Evolutionary conservation across 2,797 vertebrate genomes (phyloP).

Genomic region (Galagoides demidoff): DNA sequence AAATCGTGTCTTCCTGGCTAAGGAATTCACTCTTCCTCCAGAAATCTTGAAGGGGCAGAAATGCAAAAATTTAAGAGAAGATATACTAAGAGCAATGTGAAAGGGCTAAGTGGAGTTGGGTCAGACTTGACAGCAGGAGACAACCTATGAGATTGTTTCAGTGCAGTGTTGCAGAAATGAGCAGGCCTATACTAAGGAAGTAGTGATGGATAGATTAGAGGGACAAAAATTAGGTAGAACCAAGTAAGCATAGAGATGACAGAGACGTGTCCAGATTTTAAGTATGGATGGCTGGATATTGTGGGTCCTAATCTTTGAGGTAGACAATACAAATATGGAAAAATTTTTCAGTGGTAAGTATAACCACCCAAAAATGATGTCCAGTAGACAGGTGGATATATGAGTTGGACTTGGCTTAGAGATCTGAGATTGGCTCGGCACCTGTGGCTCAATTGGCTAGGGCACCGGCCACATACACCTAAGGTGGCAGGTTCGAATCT

Average conservation of each 20-base stretch:
- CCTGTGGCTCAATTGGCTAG: no score
- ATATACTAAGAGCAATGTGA: not conserved
- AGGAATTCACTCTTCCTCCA: not conserved
- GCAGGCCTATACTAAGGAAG: not conserved
- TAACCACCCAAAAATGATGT: not conserved
- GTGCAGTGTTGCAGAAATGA: not conserved
- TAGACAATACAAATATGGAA: not conserved
- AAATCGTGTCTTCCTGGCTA: not conserved
- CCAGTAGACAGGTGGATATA: not conserved
- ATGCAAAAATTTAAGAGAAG: not conserved
- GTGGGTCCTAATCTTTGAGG: not conserved
- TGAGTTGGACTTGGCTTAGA: not conserved
- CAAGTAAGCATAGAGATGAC: not conserved
- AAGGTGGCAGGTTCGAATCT: no score
- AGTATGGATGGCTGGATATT: constrained; percentile 57
- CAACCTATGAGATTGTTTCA: not conserved
- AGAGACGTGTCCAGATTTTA: not conserved
- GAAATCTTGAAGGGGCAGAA: not conserved
- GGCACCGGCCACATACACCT: no score
- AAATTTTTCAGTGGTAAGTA: not conserved
- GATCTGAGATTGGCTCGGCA: no score
- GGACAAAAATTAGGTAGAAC: not conserved
- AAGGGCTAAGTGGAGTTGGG: not conserved
- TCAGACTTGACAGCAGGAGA: not conserved
- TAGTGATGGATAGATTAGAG: not conserved